These are phyloP conservation scores for Drosophila phalerata DNA, from an alignment of 2,888 invertebrate genomes.

Conservation along the genomic window DNA sequence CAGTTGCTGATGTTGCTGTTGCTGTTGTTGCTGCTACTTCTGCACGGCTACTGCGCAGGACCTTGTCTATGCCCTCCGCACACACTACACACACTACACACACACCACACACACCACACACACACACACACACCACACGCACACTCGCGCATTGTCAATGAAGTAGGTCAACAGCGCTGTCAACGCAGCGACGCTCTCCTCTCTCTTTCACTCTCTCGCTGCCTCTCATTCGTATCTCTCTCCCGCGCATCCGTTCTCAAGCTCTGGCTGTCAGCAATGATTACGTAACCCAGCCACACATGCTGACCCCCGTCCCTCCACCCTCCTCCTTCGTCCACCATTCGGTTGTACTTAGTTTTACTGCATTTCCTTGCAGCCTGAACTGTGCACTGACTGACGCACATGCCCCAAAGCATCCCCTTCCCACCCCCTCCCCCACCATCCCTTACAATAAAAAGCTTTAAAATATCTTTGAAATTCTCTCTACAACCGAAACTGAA, in stretches of 20 bases:
- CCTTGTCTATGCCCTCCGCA: constrained; percentile 59
- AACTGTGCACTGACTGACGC: constrained; percentile 6
- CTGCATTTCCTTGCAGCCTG: constrained; percentile 74
- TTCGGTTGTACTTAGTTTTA: constrained; percentile 43
- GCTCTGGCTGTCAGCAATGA: constrained; percentile 61
- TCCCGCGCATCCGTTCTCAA: constrained; percentile 49
- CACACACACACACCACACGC: constrained; percentile 35
- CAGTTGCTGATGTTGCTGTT: constrained; percentile 44
- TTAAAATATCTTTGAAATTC: constrained; percentile 9
- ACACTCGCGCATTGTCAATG: constrained; percentile 62
- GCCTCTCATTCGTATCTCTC: constrained; percentile 13
- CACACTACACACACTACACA: constrained; percentile 23
- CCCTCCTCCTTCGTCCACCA: constrained; percentile 4
- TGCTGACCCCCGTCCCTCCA: constrained; percentile 30
- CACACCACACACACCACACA: constrained; percentile 31
- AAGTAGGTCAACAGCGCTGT: constrained; percentile 75
- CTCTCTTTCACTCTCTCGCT: constrained; percentile 13
- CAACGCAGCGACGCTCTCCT: constrained; percentile 33
- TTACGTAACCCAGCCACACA: constrained; percentile 67
- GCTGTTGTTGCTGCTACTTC: constrained; percentile 39
- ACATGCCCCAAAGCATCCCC: constrained; percentile 1
- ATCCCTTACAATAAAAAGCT: constrained; percentile 14
- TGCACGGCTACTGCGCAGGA: constrained; percentile 72
- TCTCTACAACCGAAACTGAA: neutral
- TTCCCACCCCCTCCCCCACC: too few relatives aligned